phyloP scores from a whole-genome alignment of 2,113 vertebrate genomes.

The Chaetura pelagica region DNA sequence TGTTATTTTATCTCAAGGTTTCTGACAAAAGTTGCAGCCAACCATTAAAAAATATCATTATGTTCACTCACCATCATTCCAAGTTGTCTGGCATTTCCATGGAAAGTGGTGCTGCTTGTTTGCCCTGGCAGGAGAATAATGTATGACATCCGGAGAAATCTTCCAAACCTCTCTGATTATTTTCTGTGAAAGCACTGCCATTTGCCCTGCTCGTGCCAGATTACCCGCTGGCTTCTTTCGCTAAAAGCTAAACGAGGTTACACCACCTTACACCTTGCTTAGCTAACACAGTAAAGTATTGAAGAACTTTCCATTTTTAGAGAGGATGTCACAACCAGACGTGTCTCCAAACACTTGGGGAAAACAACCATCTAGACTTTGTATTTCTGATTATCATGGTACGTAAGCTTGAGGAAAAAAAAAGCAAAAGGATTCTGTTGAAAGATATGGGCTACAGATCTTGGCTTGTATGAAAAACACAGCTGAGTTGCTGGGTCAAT shows the following conservation, averaged over 20 bases:
- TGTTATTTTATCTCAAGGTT: neutral
- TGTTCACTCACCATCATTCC: neutral
- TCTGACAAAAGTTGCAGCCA: neutral
- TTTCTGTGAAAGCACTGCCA: neutral
- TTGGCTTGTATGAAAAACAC: neutral
- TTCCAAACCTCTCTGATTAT: neutral
- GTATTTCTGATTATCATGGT: neutral
- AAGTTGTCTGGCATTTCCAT: neutral
- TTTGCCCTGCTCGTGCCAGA: neutral
- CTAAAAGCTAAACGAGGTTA: neutral
- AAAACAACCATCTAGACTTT: neutral
- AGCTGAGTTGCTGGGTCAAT: neutral
- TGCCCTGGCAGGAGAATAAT: neutral
- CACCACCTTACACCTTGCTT: neutral
- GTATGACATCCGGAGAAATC: neutral
- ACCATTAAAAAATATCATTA: neutral
- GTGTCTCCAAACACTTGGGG: accelerated
- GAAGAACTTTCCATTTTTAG: neutral
- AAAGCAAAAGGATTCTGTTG: neutral
- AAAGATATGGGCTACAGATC: neutral
- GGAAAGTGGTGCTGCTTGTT: neutral
- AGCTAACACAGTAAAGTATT: neutral
- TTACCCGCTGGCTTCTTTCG: neutral
- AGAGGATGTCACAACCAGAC: neutral
- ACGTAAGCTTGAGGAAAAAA: neutral